Base-by-base conservation (phyloP, 2,888 invertebrate genomes). In the Clunio marinus region DNA sequence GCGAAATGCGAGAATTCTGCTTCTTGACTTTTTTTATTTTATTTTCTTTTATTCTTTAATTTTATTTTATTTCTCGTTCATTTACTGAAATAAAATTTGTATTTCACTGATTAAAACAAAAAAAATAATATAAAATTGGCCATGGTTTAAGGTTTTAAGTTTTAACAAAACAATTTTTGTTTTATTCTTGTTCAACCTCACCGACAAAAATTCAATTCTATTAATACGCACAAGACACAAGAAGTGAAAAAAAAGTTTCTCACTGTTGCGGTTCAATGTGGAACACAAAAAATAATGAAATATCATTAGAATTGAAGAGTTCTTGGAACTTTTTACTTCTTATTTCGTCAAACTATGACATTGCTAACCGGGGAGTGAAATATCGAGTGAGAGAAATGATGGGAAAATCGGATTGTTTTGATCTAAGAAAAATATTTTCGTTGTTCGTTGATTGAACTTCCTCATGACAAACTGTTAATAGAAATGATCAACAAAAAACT, bases 361-460 rank as follows among this genome's bases (percentile, higher is more conserved):
- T 45, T 15, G 45, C 45, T 45, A 45, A 45, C 45, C 45, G 45
- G 45, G 15, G 45, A 45, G 45, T 45, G 45, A 45, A 45, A 10
- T 2, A n/a, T 3, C 10, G 41, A 41, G 22, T 2, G 51, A n/a
- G 51, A 17, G 22, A 51, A 17, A 25, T 28, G 65, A 28, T 65
- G 65, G 65, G 65, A 65, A 62, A 65, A 28, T 65, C 28, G 25
- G 25, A 51, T 65, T 65, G 28, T 51, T 65, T 65, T 32, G 65
- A 46, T 55, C 55, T 55, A 55, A 17, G 24, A 45, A 22, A 22
- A 55, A 17, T 17, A 55, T 66, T 55, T 51, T 45, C 46, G 63
- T 45, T 32, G n/a, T 45, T 45, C 63, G 63, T 63, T 63, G 63
- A 63, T 63, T 66, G 66, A 66, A 66, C 66, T 66, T 66, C 66